Conservation (phyloP, 2,113 vertebrate species). For the Macaca mulatta region DNA sequence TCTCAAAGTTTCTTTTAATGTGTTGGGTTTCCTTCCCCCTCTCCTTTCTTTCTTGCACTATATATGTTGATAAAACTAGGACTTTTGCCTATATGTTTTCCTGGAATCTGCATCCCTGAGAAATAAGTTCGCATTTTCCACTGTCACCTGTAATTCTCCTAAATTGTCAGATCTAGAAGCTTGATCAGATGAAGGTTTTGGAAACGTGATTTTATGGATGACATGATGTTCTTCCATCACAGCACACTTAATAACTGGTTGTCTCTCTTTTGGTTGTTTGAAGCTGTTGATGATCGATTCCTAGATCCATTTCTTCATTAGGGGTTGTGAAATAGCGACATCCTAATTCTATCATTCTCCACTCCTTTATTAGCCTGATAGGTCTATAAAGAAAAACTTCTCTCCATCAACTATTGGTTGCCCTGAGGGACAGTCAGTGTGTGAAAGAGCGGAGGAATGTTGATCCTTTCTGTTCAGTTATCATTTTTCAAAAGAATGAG, state of each 20-base stretch:
- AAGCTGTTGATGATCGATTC: background rate
- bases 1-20: background rate
- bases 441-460: background rate
- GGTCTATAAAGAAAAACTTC: background rate
- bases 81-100: background rate
- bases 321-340: background rate
- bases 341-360: background rate
- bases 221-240: background rate
- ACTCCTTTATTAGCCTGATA: background rate
- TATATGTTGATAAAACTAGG: background rate
- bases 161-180: background rate
- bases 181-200: background rate
- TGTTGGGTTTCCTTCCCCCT: background rate
- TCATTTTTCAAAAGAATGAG: background rate
- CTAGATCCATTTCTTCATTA: background rate
- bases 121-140: background rate
- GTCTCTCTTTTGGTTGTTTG: background rate
- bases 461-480: background rate
- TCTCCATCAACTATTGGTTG: background rate
- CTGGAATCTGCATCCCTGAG: background rate
- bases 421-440: background rate
- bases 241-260: background rate
- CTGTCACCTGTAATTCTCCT: background rate
- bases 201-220: background rate
- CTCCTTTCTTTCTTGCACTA: background rate